Evolutionary conservation across 1,140 invertebrate species (phyloP), one percentile per base, ranked within the genome.

Genomic region (Camponotus pennsylvanicus): DNA sequence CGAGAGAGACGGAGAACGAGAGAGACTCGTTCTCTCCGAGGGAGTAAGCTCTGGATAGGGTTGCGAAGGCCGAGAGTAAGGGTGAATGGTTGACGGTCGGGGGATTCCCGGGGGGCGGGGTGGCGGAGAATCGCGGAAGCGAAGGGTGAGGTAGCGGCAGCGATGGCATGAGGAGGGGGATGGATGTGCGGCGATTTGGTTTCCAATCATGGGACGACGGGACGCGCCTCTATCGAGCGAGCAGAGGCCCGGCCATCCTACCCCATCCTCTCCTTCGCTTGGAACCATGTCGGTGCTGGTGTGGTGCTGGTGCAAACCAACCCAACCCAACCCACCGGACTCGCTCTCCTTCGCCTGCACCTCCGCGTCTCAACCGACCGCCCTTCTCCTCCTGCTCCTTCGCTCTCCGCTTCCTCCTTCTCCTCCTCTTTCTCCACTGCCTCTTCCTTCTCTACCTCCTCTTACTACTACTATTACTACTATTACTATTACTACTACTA

Each of bases 101-200:
- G 88, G 71, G 87, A 78, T 85, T 34, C 84, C 77, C 71, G 75
- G 90, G 57, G 86, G 76, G 64, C 45, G 90, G 49, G 75, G 78
- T 86, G 63, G 89, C 66, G 86, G 78, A 90, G 89, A 89, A 89
- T 89, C 85, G 85, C 59, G 75, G 86, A 82, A 59, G 89, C 71
- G 63, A 70, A 86, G 85, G 88, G 91, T 82, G 88, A 88, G 82
- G 77, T 75, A 73, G 88, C 90, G 70, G 88, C 76, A 77, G 83
- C 57, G 71, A 66, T 45, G 85, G 87, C 27, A 80, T 83, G 59
- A 83, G 86, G 83, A 87, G 86, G 86, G 92, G 93, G 92, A 94
- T 94, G 94, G 94, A 95, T 95, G 95, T 95, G 94, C 94, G 94
- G 94, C 94, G 94, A 95, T 95, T 95, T 95, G 94, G 94, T 95